Conservation (phyloP, 2,797 vertebrate species). For the Platalea minor region DNA sequence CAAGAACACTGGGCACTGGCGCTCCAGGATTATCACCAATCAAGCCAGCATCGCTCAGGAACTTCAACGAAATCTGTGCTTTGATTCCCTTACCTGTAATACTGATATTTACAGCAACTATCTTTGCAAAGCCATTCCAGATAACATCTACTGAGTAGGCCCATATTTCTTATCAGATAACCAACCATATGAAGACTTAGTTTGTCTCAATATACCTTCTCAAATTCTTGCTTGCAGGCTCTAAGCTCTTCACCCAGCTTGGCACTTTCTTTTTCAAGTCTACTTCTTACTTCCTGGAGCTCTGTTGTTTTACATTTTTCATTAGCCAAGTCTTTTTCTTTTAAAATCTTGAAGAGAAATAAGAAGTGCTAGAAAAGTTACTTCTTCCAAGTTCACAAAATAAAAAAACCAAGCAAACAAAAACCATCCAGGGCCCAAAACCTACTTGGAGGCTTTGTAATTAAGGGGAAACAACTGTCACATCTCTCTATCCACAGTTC, state of each 20-base stretch:
- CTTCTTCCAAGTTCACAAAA: not conserved
- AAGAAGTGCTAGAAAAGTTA: not conserved
- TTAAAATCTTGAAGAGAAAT: slow-evolving; percentile 75
- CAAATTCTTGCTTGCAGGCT: slow-evolving; percentile 79
- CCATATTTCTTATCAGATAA: not conserved
- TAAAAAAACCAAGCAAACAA: not conserved
- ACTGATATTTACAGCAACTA: not conserved
- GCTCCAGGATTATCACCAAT: not conserved
- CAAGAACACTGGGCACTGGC: not conserved
- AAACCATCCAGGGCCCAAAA: not conserved
- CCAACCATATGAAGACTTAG: not conserved
- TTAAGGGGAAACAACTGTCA: not conserved
- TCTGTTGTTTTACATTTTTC: slow-evolving; percentile 84
- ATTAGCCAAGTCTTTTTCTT: slow-evolving; percentile 85
- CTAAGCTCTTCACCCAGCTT: slow-evolving; percentile 83
- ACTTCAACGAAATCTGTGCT: not conserved
- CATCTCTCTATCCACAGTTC: not conserved
- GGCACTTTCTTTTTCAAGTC: slow-evolving; percentile 82
- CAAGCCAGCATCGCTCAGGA: not conserved
- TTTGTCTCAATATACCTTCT: slow-evolving; percentile 81
- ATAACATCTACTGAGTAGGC: not conserved
- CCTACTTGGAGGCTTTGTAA: not conserved
- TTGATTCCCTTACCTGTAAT: not conserved
- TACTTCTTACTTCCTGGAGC: slow-evolving; percentile 80
- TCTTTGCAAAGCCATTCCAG: slow-evolving; percentile 5